Conservation (phyloP, 2,113 vertebrate species). For the Regulus satrapa region DNA sequence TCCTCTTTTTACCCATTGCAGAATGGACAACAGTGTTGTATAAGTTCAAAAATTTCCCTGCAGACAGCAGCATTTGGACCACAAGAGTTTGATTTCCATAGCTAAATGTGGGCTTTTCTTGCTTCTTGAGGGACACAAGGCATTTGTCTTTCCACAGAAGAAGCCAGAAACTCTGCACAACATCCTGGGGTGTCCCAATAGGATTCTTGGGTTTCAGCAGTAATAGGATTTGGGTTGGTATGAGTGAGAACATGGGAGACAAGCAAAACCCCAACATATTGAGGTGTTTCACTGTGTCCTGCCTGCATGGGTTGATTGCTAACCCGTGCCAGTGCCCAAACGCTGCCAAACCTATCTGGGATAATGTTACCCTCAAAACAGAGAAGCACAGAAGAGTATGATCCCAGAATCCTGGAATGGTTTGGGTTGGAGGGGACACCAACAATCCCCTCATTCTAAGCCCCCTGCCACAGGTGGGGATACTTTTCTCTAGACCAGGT, state of each 20-base stretch:
- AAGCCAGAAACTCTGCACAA: background rate
- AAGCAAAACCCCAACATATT: background rate
- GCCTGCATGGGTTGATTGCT: background rate
- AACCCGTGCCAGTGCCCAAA: background rate
- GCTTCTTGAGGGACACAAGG: background rate
- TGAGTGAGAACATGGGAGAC: background rate
- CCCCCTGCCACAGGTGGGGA: rapidly evolving
- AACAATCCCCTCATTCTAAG: background rate
- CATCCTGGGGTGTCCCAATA: rapidly evolving
- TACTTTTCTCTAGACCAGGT: rapidly evolving
- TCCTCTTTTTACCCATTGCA: background rate
- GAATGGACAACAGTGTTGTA: rapidly evolving
- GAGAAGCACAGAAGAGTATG: no score
- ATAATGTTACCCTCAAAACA: background rate
- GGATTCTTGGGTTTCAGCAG: background rate
- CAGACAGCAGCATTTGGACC: background rate
- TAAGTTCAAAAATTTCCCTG: background rate
- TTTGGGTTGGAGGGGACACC: background rate
- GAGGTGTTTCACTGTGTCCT: background rate
- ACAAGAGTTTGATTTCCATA: background rate
- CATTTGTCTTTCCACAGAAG: rapidly evolving
- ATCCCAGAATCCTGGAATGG: background rate
- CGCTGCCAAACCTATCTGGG: rapidly evolving
- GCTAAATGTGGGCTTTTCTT: background rate
- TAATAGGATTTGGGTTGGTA: no score